Percentiles rank a stretch among this genome's conserved stretches.
phyloP scores from a whole-genome alignment of 2,888 invertebrate species.

The Nasonia oneida region DNA sequence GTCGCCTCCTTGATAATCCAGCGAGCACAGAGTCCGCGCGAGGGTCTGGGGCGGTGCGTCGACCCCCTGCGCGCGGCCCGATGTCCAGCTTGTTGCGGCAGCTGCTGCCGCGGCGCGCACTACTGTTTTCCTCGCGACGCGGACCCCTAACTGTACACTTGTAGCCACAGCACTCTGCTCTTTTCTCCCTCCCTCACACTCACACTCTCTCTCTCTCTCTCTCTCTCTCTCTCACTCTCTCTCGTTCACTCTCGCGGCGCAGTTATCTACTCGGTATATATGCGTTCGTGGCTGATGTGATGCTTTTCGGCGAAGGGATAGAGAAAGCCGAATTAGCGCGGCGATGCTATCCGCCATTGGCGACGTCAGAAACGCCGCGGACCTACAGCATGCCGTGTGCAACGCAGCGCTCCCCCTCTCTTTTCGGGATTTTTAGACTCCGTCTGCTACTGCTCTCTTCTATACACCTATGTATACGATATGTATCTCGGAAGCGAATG shows the following conservation, averaged over 20 bases:
- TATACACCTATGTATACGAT: too few relatives aligned
- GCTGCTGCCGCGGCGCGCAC: background rate
- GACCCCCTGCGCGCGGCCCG: constrained; percentile 6
- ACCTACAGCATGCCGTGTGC: constrained; percentile 5
- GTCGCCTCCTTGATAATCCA: background rate
- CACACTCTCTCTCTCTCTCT: background rate
- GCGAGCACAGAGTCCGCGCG: background rate
- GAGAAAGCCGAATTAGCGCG: constrained; percentile 36
- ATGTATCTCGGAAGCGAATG: too few relatives aligned
- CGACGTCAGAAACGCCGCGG: constrained; percentile 63
- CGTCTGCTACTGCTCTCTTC: background rate
- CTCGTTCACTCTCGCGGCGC: background rate
- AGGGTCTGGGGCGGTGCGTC: background rate
- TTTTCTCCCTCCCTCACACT: background rate
- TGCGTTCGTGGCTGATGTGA: background rate
- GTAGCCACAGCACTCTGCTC: too few relatives aligned
- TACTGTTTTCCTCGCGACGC: background rate
- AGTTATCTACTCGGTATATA: background rate
- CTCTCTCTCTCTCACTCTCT: background rate
- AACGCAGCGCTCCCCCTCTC: constrained; percentile 14
- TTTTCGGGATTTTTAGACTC: background rate
- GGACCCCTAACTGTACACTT: background rate
- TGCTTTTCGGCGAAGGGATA: background rate
- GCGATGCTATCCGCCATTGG: constrained; percentile 66
- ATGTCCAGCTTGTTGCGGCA: background rate